Evolutionary conservation across 2,797 vertebrate species (phyloP).

Genomic region (Anabas testudineus): DNA sequence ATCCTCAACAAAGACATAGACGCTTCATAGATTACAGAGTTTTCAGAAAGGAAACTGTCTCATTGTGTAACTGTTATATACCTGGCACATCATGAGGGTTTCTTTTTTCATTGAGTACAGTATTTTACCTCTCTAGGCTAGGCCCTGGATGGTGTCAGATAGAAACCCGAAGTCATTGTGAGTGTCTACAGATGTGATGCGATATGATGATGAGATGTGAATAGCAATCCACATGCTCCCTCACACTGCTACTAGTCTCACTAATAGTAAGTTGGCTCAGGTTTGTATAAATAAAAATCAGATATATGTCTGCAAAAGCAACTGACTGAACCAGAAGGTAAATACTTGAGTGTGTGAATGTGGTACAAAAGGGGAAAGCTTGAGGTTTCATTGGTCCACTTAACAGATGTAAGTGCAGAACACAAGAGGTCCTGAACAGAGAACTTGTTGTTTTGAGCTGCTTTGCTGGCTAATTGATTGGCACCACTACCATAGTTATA

Average conservation of each 20-base stretch:
- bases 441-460: too few species aligned
- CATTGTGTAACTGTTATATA: neutral
- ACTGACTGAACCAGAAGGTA: neutral
- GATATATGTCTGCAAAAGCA: neutral
- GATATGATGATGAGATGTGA: neutral
- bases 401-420: neutral
- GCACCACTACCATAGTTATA: too few species aligned
- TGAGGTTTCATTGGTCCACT: too few species aligned
- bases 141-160: neutral
- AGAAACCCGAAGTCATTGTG: neutral
- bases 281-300: conserved; percentile 2
- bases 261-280: neutral
- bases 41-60: neutral
- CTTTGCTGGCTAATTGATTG: too few species aligned
- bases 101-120: neutral
- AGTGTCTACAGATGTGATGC: neutral
- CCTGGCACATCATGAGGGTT: neutral
- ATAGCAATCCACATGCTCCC: conserved; percentile 1
- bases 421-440: too few species aligned
- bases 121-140: neutral
- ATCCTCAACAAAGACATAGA: neutral
- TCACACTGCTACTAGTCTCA: conserved; percentile 2
- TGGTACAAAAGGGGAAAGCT: neutral
- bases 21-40: neutral
- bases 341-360: neutral